These are phyloP conservation scores for Marmota monax DNA, from an alignment of 2,113 vertebrate genomes.

Conservation along the genomic window DNA sequence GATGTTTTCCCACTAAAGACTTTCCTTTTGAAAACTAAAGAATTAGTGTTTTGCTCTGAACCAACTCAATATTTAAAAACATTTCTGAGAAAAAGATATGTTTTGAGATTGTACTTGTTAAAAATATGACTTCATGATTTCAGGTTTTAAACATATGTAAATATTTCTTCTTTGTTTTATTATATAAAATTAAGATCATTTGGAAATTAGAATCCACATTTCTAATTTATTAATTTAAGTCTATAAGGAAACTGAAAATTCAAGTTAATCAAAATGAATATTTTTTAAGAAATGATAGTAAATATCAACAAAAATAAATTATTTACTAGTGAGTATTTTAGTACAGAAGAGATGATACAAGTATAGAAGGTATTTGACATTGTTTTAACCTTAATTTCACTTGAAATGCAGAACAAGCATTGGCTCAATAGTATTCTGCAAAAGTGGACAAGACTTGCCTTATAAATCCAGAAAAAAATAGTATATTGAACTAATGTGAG, in stretches of 20 bases:
- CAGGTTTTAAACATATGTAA: background rate
- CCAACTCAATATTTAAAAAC: background rate
- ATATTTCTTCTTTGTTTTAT: background rate
- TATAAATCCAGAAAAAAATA: background rate
- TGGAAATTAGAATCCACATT: background rate
- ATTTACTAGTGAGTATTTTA: background rate
- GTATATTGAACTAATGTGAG: background rate
- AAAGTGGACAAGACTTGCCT: background rate
- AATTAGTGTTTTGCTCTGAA: background rate
- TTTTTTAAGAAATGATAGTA: background rate
- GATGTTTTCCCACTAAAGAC: background rate
- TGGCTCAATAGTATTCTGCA: background rate
- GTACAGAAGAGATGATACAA: background rate
- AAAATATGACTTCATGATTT: background rate
- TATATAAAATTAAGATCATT: background rate
- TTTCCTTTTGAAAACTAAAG: background rate
- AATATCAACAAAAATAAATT: background rate
- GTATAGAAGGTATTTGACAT: background rate
- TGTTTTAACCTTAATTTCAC: background rate
- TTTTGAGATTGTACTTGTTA: background rate
- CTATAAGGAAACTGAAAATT: background rate
- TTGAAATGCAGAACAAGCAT: background rate
- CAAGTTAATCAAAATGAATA: background rate
- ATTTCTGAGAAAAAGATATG: background rate
- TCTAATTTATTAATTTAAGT: slow-evolving; percentile 15